Percentiles rank a stretch among this genome's conserved stretches.
Evolutionary conservation across 2,888 invertebrate species (phyloP).

Genomic region (Lapara coniferarum): DNA sequence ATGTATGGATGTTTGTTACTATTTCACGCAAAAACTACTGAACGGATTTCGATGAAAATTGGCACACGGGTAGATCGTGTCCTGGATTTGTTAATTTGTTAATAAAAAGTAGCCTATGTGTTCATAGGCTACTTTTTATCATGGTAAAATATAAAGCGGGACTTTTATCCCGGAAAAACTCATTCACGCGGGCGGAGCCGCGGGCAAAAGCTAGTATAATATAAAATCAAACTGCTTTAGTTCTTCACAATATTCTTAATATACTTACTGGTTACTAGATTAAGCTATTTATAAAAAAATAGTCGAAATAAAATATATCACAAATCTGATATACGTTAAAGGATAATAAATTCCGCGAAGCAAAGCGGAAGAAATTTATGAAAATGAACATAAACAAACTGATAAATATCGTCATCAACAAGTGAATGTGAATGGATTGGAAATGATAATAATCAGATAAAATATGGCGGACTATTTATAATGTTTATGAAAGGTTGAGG

Average conservation of each 20-base stretch:
- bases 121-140: too few species aligned
- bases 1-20: not conserved
- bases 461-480: not conserved
- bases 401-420: slow-evolving; percentile 9
- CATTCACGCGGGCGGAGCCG: too few species aligned
- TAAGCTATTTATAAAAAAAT: not conserved
- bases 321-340: not conserved
- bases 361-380: not conserved
- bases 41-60: too few species aligned
- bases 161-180: too few species aligned
- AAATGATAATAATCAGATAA: slow-evolving; percentile 7
- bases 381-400: not conserved
- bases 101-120: too few species aligned
- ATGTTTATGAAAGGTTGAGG: not conserved
- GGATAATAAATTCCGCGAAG: not conserved
- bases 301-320: not conserved
- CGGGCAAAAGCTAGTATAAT: too few species aligned
- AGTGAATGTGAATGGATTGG: not conserved
- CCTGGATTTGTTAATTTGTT: too few species aligned
- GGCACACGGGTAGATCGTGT: too few species aligned
- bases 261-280: too few species aligned
- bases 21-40: not conserved
- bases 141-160: too few species aligned
- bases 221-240: too few species aligned
- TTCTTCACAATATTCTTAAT: too few species aligned